Evolutionary conservation across 64 coral and sea anemone genomes (phyloP), one percentile per base, ranked within the genome.

Genomic region (Stichodactyla mertensii): DNA sequence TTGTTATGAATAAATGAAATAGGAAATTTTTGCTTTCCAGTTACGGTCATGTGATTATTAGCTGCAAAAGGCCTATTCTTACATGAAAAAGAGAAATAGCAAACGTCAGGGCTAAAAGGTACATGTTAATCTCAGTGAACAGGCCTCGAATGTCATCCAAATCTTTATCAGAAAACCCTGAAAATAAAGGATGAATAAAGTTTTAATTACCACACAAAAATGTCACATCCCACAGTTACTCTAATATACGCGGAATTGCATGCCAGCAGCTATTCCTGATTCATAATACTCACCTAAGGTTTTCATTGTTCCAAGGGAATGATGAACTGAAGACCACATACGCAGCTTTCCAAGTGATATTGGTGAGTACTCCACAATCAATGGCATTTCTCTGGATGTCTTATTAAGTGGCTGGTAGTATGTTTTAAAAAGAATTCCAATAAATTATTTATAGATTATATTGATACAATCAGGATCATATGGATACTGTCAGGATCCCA

Each of bases 131-230:
- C 59, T 98, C 96, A 55, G 96, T 92, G 55, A 98, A 98, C 16
- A 98, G 89, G 55, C 96, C 96, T 88, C 89, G 95, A 2, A 99
- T 69, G 14, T 99, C 93, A 80, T 99, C 97, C 27, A 99, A 52
- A 67, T 99, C 97, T 81, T 99, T 99, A 61, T 99, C 97, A 52
- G 92, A 92, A 82, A 99, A 99, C 18, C 97, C 97, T 99, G 56
- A 59, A 91, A 83, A 64, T 77, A 11, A 28, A 52, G 26, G 54
- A 51, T 52, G 27, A 59, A 31, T 74, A 74, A 74, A 28, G 8
- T 45, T 45, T 45, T 45, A 45, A 45, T 45, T 45, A 45, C 36
- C 36, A 45, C 36, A 45, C 36, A 45, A 45, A 45, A 45, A 2
- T 31, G 28, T 1, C 28, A 31, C 0, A 31, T 31, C 36, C 36